These are phyloP conservation scores for Cygnus atratus DNA, from an alignment of 2,113 vertebrate species.

Conservation along the genomic window DNA sequence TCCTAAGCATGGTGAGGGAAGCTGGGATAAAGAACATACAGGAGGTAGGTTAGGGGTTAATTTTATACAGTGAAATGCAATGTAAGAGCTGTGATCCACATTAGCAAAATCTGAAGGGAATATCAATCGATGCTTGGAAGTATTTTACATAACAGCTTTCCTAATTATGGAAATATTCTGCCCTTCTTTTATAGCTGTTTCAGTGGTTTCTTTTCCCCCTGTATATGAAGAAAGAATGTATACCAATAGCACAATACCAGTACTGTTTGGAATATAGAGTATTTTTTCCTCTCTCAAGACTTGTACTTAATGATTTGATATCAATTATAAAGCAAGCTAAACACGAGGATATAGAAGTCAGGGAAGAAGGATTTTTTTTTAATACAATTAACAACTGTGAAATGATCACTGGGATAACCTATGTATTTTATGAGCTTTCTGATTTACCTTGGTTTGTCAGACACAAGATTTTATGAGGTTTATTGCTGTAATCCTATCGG, in stretches of 20 bases:
- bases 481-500: slow-evolving; percentile 6
- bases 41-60: slow-evolving; percentile 87
- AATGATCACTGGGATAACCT: not conserved
- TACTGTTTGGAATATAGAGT: not conserved
- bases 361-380: not conserved
- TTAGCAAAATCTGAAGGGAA: slow-evolving; percentile 83
- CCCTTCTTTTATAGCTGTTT: not conserved
- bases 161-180: not conserved
- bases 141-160: not conserved
- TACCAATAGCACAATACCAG: not conserved
- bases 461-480: slow-evolving; percentile 2
- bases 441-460: not conserved
- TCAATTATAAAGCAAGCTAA: not conserved
- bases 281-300: not conserved
- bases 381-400: not conserved
- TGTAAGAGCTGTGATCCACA: slow-evolving; percentile 53
- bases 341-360: not conserved
- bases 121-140: not conserved
- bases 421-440: not conserved
- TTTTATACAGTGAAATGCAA: slow-evolving; percentile 23
- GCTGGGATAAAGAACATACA: slow-evolving; percentile 75
- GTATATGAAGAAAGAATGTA: not conserved
- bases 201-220: not conserved
- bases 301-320: not conserved
- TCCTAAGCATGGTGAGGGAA: slow-evolving; percentile 70